Evolutionary conservation across 2,888 invertebrate genomes (phyloP), one percentile per base, ranked within the genome.

Genomic region (Ryuthela nishihirai): DNA sequence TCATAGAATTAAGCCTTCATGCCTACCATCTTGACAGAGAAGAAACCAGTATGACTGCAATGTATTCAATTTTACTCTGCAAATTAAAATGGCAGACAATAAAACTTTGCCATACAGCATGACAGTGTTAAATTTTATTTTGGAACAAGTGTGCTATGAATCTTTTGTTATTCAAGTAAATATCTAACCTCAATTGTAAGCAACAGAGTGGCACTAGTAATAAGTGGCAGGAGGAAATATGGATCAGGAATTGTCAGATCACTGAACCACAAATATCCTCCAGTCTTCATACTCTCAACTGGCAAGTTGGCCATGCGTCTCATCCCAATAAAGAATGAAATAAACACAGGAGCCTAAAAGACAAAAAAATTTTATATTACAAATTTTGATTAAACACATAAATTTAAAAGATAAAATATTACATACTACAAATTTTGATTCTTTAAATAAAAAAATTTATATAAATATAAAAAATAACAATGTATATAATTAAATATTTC

Each of bases 191-290:
- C 88, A 48, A 95, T 83, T 2, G 92, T 92, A 0, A 85, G 74
- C 73, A 82, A 84, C 69, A 98, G 76, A 1, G 95, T 92, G 0
- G 81, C 75, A 73, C 88, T 84, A 1, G 95, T 95, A 44, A 93
- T 78, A 1, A 93, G 5, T 0, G 98, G 98, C 52, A 99, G 77
- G 12, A 88, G 65, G 71, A 85, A 97, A 73, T 81, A 88, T 40
- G 94, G 95, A 78, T 99, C 99, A 2, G 87, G 81, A 9, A 90
- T 74, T 0, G 95, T 93, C 39, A 99, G 80, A 79, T 99, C 94
- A 3, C 81, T 78, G 73, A 99, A 95, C 98, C 98, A 99, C 69
- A 81, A 83, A 1, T 91, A 66, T 0, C 99, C 99, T 25, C 98
- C 98, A 1, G 82, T 78, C 64, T 82, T 81, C 81, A 98, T 81